phyloP scores from a whole-genome alignment of 2,113 vertebrate species.

The Xyrauchen texanus region DNA sequence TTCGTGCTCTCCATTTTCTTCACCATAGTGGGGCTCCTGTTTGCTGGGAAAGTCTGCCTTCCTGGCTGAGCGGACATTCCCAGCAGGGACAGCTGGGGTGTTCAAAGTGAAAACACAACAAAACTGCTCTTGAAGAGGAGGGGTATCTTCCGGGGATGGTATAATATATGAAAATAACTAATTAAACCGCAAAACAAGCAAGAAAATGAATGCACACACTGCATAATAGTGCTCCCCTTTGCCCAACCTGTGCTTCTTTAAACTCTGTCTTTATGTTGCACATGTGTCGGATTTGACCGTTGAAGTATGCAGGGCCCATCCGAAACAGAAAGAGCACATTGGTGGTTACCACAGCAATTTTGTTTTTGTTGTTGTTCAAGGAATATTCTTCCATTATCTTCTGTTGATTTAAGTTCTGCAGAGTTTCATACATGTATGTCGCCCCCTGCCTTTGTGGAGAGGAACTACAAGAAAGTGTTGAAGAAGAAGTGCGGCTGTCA shows the following conservation, averaged over 20 bases:
- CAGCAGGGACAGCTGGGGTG: slow-evolving; percentile 61
- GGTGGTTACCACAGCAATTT: neutral
- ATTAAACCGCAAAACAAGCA: slow-evolving; percentile 19
- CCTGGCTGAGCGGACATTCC: slow-evolving; percentile 84
- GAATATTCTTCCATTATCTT: slow-evolving; percentile 28
- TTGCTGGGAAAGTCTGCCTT: slow-evolving; percentile 98
- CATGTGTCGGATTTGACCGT: neutral
- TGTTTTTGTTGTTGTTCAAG: neutral
- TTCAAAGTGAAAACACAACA: slow-evolving; percentile 29
- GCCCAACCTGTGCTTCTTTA: slow-evolving; percentile 43
- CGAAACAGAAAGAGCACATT: neutral
- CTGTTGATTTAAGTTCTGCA: slow-evolving; percentile 5
- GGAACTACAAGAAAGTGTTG: neutral
- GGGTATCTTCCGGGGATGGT: neutral
- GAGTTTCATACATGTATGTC: neutral
- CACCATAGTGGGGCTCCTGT: slow-evolving; percentile 99
- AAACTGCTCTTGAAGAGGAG: slow-evolving; percentile 1
- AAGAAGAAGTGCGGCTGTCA: neutral
- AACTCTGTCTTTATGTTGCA: slow-evolving; percentile 48
- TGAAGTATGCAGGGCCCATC: neutral
- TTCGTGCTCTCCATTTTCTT: slow-evolving; percentile 99
- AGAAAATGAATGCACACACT: slow-evolving; percentile 3
- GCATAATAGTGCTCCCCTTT: slow-evolving; percentile 4
- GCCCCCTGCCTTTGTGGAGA: neutral
- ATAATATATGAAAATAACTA: slow-evolving; percentile 18